A percentile compares a stretch with the other conserved stretches of the same genome.
These are phyloP conservation scores for Okamejei kenojei DNA, from an alignment of 2,797 vertebrate species.

Conservation along the genomic window DNA sequence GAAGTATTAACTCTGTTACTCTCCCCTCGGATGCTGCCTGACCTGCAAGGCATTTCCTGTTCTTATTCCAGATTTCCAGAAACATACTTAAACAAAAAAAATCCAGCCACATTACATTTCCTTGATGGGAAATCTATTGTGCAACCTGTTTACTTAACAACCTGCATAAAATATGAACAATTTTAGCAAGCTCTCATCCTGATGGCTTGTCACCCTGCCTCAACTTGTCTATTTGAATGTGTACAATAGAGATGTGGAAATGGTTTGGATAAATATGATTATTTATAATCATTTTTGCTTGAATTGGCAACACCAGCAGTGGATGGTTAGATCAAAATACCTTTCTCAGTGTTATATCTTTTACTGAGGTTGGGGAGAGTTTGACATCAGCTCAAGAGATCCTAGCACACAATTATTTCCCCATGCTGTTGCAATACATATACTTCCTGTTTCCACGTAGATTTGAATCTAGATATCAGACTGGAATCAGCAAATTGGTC, in stretches of 20 bases:
- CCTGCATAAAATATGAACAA: not conserved
- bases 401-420: not conserved
- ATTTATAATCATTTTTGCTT: not conserved
- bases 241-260: not conserved
- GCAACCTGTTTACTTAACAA: not conserved
- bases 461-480: not conserved
- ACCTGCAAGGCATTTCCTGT: too few species aligned
- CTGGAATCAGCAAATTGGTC: not conserved
- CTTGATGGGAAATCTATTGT: not conserved
- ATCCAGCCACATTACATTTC: not conserved
- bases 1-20: too few species aligned
- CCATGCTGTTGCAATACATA: not conserved
- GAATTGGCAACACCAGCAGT: not conserved
- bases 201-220: not conserved
- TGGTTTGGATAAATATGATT: not conserved
- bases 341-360: not conserved
- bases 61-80: too few species aligned
- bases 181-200: not conserved
- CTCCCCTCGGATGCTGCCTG: too few species aligned
- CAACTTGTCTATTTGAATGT: not conserved
- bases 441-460: not conserved
- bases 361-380: too few species aligned
- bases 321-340: not conserved
- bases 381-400: not conserved
- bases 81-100: too few species aligned